phyloP scores from a whole-genome alignment of 2,888 invertebrate genomes.

The Limnephilus marmoratus region DNA sequence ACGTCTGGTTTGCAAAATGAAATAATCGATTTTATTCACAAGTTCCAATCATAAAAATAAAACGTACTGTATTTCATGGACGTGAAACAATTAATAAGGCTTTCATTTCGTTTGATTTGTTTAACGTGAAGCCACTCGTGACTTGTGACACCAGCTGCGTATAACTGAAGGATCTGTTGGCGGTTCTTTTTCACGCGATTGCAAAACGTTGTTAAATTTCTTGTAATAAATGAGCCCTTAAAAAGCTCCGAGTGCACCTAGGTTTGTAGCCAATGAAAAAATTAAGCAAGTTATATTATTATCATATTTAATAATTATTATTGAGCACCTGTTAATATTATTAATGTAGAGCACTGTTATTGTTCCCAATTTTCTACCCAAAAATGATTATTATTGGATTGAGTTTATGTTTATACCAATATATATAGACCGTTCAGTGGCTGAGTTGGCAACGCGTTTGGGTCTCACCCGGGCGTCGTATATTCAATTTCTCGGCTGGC shows the following conservation, averaged over 20 bases:
- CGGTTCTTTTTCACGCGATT: neutral
- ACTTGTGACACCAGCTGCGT: neutral
- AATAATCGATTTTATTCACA: neutral
- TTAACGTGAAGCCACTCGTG: neutral
- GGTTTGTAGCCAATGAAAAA: too few relatives aligned
- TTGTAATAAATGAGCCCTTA: neutral
- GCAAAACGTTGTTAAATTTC: neutral
- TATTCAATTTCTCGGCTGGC: too few relatives aligned
- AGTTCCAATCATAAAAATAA: conserved; percentile 2
- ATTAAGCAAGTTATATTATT: too few relatives aligned
- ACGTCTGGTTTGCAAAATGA: conserved; percentile 2
- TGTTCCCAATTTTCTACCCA: too few relatives aligned
- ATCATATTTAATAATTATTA: too few relatives aligned
- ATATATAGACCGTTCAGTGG: too few relatives aligned
- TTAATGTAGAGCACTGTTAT: too few relatives aligned
- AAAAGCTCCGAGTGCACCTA: neutral
- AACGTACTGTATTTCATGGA: neutral
- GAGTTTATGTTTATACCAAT: too few relatives aligned
- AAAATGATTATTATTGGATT: too few relatives aligned
- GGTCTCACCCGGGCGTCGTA: too few relatives aligned
- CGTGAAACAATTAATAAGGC: neutral
- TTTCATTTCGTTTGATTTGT: neutral
- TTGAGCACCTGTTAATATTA: too few relatives aligned
- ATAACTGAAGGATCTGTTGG: neutral
- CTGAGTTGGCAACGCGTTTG: too few relatives aligned